phyloP scores from a whole-genome alignment of 2,888 invertebrate genomes.

The Rhopalosiphum nymphaeae region DNA sequence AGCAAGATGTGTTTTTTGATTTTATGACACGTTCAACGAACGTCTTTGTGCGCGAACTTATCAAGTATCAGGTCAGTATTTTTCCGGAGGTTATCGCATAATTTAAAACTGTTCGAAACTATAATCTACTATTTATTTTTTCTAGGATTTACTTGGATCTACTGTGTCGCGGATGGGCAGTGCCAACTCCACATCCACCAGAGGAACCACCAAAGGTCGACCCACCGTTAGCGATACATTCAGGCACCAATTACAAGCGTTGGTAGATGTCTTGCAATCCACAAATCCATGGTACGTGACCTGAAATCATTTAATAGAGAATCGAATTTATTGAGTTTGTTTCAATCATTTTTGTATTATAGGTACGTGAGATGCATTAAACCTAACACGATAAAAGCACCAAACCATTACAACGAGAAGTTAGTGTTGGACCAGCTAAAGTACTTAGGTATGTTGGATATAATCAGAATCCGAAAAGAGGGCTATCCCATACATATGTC shows the following conservation, averaged over 20 bases:
- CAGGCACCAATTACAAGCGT: conserved; percentile 86
- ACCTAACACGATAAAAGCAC: conserved; percentile 86
- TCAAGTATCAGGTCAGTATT: conserved; percentile 76
- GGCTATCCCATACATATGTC: conserved; percentile 90
- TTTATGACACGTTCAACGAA: conserved; percentile 87
- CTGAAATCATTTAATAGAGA: background rate
- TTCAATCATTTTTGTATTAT: conserved; percentile 3
- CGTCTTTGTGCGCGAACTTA: conserved; percentile 84
- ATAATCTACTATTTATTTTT: background rate
- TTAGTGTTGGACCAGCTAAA: conserved; percentile 88
- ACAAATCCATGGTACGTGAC: conserved; percentile 85
- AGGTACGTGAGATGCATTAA: conserved; percentile 94
- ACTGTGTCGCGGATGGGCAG: conserved; percentile 71
- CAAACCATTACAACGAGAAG: conserved; percentile 83
- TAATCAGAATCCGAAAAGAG: conserved; percentile 89
- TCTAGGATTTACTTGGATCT: conserved; percentile 73
- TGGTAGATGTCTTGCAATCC: conserved; percentile 89
- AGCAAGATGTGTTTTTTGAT: conserved; percentile 93
- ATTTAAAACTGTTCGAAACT: background rate
- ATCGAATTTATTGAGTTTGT: background rate
- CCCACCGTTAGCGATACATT: conserved; percentile 92
- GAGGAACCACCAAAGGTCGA: conserved; percentile 90
- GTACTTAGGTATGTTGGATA: conserved; percentile 93
- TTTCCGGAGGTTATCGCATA: background rate
- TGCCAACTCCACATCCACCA: conserved; percentile 75